Evolutionary conservation across 2,888 invertebrate species (phyloP).

Genomic region (Homarus gammarus): DNA sequence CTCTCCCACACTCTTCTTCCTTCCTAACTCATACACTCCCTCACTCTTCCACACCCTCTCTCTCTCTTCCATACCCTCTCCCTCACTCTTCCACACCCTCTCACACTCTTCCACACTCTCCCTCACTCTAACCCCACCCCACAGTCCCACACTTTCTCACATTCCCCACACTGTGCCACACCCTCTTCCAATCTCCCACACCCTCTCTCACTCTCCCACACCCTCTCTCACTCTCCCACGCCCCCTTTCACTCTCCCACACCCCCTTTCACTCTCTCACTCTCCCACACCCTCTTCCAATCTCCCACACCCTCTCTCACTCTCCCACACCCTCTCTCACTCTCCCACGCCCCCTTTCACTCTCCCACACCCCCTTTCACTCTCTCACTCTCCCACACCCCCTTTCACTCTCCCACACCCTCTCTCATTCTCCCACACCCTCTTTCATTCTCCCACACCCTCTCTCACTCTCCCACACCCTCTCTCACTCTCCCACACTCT

Average conservation of each 20-base stretch:
- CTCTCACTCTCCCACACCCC: not conserved
- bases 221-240: too few relatives aligned
- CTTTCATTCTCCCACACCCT: not conserved
- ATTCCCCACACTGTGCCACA: too few relatives aligned
- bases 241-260: not conserved
- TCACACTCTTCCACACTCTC: not conserved
- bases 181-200: not conserved
- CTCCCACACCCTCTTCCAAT: not conserved
- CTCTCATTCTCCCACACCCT: too few relatives aligned
- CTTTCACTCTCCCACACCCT: not conserved
- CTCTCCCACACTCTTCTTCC: too few relatives aligned
- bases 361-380: not conserved
- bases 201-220: too few relatives aligned
- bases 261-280: too few relatives aligned
- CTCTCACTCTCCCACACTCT: not conserved
- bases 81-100: not conserved
- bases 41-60: not conserved
- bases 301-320: not conserved
- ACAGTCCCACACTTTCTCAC: too few relatives aligned
- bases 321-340: too few relatives aligned
- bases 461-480: not conserved
- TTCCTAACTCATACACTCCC: not conserved
- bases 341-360: too few relatives aligned
- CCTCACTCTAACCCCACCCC: too few relatives aligned
- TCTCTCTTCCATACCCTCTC: not conserved